Evolutionary conservation across 2,888 invertebrate species (phyloP).

Genomic region (Lasioglossum zephyrum): DNA sequence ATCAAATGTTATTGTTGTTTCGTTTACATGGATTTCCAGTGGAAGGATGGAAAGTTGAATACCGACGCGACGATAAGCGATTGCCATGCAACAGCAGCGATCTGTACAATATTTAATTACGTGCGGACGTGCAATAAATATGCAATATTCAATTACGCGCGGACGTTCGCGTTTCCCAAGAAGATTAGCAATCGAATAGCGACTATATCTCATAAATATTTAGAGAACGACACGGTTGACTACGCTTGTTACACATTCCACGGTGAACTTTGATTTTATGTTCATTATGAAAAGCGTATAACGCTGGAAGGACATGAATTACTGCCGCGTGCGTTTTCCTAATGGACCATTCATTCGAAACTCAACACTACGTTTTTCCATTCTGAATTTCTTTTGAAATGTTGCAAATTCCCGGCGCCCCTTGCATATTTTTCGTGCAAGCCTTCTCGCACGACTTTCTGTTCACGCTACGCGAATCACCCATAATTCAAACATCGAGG

Average conservation of each 20-base stretch:
- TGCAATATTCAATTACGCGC: slow-evolving; percentile 4
- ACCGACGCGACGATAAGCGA: neutral
- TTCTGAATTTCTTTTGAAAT: neutral
- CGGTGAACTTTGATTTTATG: neutral
- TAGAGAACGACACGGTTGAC: neutral
- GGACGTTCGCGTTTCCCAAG: slow-evolving; percentile 10
- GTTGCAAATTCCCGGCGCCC: neutral
- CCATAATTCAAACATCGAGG: slow-evolving; percentile 2
- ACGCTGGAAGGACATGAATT: neutral
- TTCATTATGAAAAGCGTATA: slow-evolving; percentile 6
- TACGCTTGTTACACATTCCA: neutral
- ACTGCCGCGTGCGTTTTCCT: neutral
- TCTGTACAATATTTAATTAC: slow-evolving; percentile 1
- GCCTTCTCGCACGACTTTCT: neutral
- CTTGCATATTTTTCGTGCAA: neutral
- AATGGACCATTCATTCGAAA: slow-evolving; percentile 6
- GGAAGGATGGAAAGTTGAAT: neutral
- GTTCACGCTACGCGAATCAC: neutral
- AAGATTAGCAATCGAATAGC: slow-evolving; percentile 18
- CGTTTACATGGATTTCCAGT: neutral
- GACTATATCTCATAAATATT: slow-evolving; percentile 5
- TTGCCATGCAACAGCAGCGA: neutral
- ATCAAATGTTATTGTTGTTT: neutral
- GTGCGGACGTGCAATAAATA: neutral
- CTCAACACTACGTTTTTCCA: neutral